Conservation (phyloP, 2,888 invertebrate species). For the Rhagium mordax region DNA sequence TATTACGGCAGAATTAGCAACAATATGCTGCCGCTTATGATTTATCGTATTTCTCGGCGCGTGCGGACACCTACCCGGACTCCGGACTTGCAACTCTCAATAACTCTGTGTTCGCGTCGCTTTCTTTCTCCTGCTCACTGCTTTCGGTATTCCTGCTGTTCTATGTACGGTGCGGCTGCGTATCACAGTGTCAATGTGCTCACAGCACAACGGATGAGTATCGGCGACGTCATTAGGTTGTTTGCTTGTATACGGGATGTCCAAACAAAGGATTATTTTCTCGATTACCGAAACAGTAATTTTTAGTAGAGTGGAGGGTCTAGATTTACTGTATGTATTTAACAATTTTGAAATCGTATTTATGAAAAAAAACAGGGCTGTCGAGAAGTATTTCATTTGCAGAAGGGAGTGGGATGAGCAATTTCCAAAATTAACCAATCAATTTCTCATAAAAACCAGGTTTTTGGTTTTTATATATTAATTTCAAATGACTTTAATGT, state of each 20-base stretch:
- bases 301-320: too few relatives aligned
- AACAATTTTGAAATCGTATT: too few relatives aligned
- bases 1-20: not conserved
- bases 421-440: too few relatives aligned
- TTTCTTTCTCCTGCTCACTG: not conserved
- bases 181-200: slow-evolving; percentile 12
- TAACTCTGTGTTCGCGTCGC: slow-evolving; percentile 1
- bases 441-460: too few relatives aligned
- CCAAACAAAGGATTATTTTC: not conserved
- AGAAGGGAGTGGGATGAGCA: too few relatives aligned
- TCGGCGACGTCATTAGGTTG: not conserved
- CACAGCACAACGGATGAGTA: not conserved
- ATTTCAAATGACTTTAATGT: too few relatives aligned
- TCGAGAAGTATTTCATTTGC: too few relatives aligned
- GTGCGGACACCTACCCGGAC: slow-evolving; percentile 6
- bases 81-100: not conserved
- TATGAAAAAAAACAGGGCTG: too few relatives aligned
- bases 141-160: not conserved
- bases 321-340: too few relatives aligned
- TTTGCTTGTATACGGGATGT: not conserved
- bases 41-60: not conserved
- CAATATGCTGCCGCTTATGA: slow-evolving; percentile 11
- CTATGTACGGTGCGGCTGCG: slow-evolving; percentile 10
- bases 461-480: too few relatives aligned
- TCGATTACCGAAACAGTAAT: too few relatives aligned